These are phyloP conservation scores for Holothuria glaberrima DNA, from an alignment of 35 echinoderm and acorn worm genomes.

Conservation along the genomic window DNA sequence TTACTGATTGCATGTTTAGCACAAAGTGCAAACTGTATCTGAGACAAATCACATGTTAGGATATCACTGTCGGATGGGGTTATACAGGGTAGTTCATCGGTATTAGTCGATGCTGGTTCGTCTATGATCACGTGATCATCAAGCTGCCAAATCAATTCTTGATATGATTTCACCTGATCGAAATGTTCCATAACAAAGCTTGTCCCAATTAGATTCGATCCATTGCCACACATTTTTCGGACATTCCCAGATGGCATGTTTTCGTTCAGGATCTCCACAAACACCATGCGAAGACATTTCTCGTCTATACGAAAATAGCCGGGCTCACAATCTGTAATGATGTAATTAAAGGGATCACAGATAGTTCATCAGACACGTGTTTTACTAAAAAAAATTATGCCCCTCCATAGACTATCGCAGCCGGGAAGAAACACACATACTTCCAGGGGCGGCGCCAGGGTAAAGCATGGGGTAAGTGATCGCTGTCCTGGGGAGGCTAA, in stretches of 20 bases:
- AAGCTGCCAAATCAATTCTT: not conserved
- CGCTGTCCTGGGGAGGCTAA: no score
- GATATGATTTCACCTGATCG: not conserved
- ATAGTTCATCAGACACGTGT: not conserved
- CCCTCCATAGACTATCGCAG: no score
- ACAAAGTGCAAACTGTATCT: no score
- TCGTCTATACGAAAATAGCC: not conserved
- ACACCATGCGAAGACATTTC: not conserved
- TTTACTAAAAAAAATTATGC: no score
- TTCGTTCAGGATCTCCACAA: no score
- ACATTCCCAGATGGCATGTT: not conserved
- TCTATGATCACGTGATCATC: not conserved
- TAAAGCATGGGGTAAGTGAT: no score
- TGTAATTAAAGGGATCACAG: not conserved
- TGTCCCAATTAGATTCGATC: not conserved
- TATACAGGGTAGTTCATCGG: not conserved
- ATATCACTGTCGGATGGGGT: no score
- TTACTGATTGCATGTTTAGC: no score
- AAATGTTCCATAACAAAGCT: not conserved
- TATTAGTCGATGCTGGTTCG: not conserved
- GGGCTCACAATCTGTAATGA: not conserved
- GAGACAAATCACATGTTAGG: no score
- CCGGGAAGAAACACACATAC: no score
- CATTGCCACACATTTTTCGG: not conserved
- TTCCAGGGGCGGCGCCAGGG: no score